These are phyloP conservation scores for Parnassius smintheus DNA, from an alignment of 2,888 invertebrate genomes.

Conservation along the genomic window DNA sequence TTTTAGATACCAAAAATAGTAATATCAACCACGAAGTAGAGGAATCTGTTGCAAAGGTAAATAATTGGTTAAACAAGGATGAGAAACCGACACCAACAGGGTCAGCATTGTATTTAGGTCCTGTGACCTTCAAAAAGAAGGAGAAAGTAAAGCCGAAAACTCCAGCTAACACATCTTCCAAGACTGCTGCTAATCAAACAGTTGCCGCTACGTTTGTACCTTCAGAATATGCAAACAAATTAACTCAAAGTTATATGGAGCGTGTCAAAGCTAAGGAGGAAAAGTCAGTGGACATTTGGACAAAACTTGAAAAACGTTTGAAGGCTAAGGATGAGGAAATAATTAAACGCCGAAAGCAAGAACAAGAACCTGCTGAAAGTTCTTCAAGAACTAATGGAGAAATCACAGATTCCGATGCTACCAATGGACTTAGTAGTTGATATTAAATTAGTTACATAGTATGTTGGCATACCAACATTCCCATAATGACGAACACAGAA, in stretches of 20 bases:
- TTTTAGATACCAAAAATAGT: constrained; percentile 1
- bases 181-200: not conserved
- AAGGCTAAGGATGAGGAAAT: constrained; percentile 31
- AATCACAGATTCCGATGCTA: too few species aligned
- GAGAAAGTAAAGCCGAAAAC: constrained; percentile 21
- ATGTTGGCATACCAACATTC: too few species aligned
- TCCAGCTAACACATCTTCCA: constrained; percentile 16
- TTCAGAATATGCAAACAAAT: constrained; percentile 32
- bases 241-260: constrained; percentile 31
- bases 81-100: constrained; percentile 18
- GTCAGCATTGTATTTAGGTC: constrained; percentile 29
- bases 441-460: not conserved
- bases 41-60: constrained; percentile 36
- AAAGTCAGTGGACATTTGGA: constrained; percentile 25
- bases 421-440: not conserved
- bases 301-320: constrained; percentile 29
- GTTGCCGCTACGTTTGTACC: constrained; percentile 27
- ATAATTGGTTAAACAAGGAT: constrained; percentile 35
- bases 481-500: too few species aligned
- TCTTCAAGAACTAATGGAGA: not conserved
- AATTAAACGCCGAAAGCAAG: not conserved
- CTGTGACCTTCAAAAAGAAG: constrained; percentile 37
- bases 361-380: not conserved
- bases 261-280: constrained; percentile 21
- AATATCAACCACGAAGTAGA: constrained; percentile 27